These are phyloP conservation scores for Drosophila watanabei DNA, from an alignment of 1,140 invertebrate genomes.

Conservation along the genomic window DNA sequence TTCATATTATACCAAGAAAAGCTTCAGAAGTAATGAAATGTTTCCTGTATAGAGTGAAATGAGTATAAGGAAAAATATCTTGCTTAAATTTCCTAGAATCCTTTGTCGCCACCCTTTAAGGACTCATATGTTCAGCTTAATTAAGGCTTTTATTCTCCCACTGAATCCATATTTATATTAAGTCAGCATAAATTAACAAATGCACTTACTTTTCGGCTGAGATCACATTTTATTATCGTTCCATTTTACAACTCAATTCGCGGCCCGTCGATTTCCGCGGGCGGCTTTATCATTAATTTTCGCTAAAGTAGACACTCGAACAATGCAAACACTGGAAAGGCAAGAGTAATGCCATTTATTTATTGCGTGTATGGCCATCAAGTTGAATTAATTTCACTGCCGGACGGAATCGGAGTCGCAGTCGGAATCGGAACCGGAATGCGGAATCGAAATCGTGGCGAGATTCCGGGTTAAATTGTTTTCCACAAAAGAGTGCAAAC, in stretches of 20 bases:
- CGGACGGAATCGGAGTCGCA: neutral
- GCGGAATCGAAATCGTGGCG: slow-evolving; percentile 2
- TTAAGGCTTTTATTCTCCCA: neutral
- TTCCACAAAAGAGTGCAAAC: slow-evolving; percentile 28
- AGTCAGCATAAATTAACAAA: neutral
- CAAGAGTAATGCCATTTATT: slow-evolving; percentile 33
- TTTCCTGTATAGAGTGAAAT: too few species aligned
- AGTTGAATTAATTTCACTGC: slow-evolving; percentile 29
- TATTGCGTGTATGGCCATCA: slow-evolving; percentile 33
- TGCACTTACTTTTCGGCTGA: neutral
- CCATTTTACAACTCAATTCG: neutral
- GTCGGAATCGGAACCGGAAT: neutral
- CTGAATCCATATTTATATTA: neutral
- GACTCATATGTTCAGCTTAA: neutral
- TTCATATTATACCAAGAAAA: too few species aligned
- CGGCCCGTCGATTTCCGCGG: neutral
- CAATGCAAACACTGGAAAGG: slow-evolving; percentile 1
- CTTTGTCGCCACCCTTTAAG: neutral
- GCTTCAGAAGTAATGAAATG: too few species aligned
- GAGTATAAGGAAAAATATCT: too few species aligned
- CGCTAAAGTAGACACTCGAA: neutral
- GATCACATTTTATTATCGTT: neutral
- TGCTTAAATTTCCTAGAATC: neutral
- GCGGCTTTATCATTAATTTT: slow-evolving; percentile 27
- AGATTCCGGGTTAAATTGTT: slow-evolving; percentile 22